Base-by-base conservation (phyloP, 2,797 vertebrate species). In the Coendou prehensilis region DNA sequence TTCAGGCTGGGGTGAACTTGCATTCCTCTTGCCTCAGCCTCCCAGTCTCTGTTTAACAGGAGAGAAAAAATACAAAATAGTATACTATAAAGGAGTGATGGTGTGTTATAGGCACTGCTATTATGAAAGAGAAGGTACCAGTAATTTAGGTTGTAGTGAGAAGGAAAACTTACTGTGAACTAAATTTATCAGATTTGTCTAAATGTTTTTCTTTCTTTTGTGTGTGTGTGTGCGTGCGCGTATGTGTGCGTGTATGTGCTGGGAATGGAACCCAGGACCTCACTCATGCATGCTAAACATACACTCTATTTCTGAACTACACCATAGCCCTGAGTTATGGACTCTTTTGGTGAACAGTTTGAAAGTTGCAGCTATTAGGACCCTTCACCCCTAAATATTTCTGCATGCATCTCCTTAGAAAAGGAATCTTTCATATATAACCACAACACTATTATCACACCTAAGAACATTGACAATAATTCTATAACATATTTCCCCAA, bases 381-480 rank as follows among this genome's bases (percentile, higher is more conserved):
- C 54, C 81, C 54, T 84, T 93, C 9, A 87, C 28, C 23, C 20
- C 37, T 83, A 56, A 54, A 69, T 57, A 83, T 15, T 92, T 84
- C 0, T 94, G 61, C 41, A 33, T 84, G 4, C 63, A 28, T 94
- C 54, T 90, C 33, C 6, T 91, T 47, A 69, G 59, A 76, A 88
- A 47, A 79, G 20, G 15, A 10, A 52, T 79, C 93, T 81, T 81
- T 63, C 23, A n/a, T 90, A 28, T 0, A 10, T 96, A 94, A 71
- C 56, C n/a, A 45, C 54, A 64, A 26, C 80, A 41, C 47, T 80
- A 13, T 86, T 67, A 54, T 67, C 7, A 81, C 8, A 92, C 63
- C 64, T 59, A 83, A 75, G 83, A 93, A 95, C 80, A 8, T n/a
- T 69, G 13, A 59, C 45, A 84, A 8, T 80, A 75, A 81, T 89